phyloP scores from a whole-genome alignment of 1,140 invertebrate genomes.

The Andrena cerasifolii region DNA sequence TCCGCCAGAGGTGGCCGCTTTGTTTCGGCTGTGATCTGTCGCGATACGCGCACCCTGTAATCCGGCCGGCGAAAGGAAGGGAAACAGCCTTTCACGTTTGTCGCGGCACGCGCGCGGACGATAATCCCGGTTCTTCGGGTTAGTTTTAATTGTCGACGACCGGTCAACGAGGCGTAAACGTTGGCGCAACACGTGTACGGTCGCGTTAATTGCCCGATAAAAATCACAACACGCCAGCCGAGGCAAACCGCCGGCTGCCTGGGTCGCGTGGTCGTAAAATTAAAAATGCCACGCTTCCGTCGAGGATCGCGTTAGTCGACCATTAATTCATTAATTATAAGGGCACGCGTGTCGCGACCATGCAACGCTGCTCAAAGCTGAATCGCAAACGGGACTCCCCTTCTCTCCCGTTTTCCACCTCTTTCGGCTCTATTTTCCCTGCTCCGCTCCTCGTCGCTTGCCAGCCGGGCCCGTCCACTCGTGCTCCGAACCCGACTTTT shows the following conservation, averaged over 20 bases:
- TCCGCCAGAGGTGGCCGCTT: no score
- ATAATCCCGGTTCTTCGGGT: conserved; percentile 60
- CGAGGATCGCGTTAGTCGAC: conserved; percentile 71
- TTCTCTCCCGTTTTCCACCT: conserved; percentile 1
- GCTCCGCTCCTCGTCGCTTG: neutral
- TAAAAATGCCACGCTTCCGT: conserved; percentile 77
- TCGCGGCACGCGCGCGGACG: conserved; percentile 24
- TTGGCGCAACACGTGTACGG: conserved; percentile 78
- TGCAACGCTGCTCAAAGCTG: conserved; percentile 61
- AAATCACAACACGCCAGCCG: conserved; percentile 81
- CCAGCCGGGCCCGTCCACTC: neutral
- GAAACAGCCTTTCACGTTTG: neutral
- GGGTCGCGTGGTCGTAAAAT: conserved; percentile 74
- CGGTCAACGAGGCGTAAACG: conserved; percentile 75
- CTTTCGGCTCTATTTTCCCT: neutral
- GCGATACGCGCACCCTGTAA: no score
- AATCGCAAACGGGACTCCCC: conserved; percentile 46
- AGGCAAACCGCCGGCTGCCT: conserved; percentile 46
- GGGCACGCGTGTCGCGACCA: conserved; percentile 56
- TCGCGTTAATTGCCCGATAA: conserved; percentile 83
- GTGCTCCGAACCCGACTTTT: neutral
- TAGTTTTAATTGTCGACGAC: conserved; percentile 74
- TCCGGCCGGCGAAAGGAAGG: neutral
- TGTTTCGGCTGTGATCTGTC: no score
- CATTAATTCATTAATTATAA: conserved; percentile 77